Percentiles rank a stretch among this genome's conserved stretches.
These are phyloP conservation scores for Eremobia ochroleuca DNA, from an alignment of 2,888 invertebrate species.

Conservation along the genomic window DNA sequence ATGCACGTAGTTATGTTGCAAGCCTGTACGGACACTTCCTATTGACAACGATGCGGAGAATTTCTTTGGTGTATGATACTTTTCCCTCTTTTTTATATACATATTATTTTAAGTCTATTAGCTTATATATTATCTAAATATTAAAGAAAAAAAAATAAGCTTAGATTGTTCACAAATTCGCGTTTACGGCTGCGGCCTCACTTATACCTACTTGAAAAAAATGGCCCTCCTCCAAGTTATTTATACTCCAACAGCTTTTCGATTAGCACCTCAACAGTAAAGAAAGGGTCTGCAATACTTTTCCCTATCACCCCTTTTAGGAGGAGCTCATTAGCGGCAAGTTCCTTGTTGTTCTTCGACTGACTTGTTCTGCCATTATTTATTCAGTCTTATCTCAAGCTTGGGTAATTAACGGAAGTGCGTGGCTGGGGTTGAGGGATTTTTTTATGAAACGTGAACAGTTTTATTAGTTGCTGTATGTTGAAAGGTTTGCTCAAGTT, in stretches of 20 bases:
- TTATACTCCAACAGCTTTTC: background rate
- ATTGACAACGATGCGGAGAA: no score
- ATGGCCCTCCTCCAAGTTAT: background rate
- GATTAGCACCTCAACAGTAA: background rate
- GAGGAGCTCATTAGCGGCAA: conserved; percentile 34
- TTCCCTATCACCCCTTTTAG: conserved; percentile 12
- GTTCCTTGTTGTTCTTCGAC: conserved; percentile 33
- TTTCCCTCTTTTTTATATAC: no score
- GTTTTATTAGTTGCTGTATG: background rate
- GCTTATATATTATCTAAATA: no score
- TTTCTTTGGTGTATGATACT: no score
- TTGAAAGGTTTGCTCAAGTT: background rate
- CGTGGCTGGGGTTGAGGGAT: background rate
- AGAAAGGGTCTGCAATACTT: conserved; percentile 11
- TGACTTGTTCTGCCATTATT: conserved; percentile 46
- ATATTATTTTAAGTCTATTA: no score
- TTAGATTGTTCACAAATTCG: no score
- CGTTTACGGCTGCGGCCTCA: no score
- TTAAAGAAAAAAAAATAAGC: no score
- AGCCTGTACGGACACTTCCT: no score
- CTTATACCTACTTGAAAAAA: background rate
- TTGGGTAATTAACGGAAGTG: conserved; percentile 21
- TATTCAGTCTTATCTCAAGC: conserved; percentile 23
- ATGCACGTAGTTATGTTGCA: no score
- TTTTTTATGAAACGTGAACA: background rate